These are phyloP conservation scores for Nymphalis urticae DNA, from an alignment of 2,888 invertebrate genomes.

Conservation along the genomic window DNA sequence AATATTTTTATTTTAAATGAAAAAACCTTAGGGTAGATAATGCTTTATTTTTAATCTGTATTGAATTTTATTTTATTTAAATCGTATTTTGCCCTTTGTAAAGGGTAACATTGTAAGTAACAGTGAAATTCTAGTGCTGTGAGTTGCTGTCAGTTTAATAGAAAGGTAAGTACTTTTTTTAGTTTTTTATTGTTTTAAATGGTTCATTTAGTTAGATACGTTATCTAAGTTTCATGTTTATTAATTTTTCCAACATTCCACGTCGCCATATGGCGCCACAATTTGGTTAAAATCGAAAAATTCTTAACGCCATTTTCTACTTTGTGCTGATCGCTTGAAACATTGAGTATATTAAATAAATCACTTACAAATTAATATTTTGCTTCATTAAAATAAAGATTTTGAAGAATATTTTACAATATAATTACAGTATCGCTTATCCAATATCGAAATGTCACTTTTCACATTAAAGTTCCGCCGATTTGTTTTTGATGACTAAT, in stretches of 20 bases:
- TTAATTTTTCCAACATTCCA: background rate
- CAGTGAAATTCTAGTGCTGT: slow-evolving; percentile 72
- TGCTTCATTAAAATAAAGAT: background rate
- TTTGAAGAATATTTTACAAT: background rate
- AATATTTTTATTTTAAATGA: too few relatives aligned
- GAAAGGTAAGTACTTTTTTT: slow-evolving; percentile 70
- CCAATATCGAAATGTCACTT: slow-evolving; percentile 18
- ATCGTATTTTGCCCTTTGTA: background rate
- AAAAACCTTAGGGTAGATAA: too few relatives aligned
- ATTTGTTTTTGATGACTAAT: slow-evolving; percentile 67
- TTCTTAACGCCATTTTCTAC: slow-evolving; percentile 76
- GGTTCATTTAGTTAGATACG: slow-evolving; percentile 5
- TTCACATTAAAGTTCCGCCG: slow-evolving; percentile 38
- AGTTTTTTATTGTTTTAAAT: slow-evolving; percentile 36
- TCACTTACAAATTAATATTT: background rate
- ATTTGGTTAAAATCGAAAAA: slow-evolving; percentile 54
- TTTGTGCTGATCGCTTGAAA: slow-evolving; percentile 61
- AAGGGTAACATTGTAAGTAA: slow-evolving; percentile 43
- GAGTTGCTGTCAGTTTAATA: slow-evolving; percentile 72
- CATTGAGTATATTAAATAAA: slow-evolving; percentile 53
- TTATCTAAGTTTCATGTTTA: background rate
- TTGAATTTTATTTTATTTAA: background rate
- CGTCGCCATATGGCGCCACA: slow-evolving; percentile 21
- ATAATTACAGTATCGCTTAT: background rate
- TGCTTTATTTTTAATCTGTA: background rate